A percentile compares a stretch with the other conserved stretches of the same genome.
Conservation (phyloP, 2,113 vertebrate species). For the Mustelus asterias region DNA sequence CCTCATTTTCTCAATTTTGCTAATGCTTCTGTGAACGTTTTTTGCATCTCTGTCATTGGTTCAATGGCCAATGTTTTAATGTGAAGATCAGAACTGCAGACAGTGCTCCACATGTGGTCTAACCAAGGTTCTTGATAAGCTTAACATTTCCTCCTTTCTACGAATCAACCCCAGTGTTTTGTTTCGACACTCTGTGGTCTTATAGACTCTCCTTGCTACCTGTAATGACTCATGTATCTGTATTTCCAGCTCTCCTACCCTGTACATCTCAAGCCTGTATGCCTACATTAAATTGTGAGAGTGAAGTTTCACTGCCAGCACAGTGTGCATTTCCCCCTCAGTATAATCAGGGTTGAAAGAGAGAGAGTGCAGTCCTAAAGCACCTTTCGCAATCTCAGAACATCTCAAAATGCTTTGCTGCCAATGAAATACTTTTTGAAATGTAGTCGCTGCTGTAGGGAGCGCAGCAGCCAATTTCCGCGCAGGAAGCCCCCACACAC, state of each 20-base stretch:
- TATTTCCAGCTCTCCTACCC: too few relatives aligned
- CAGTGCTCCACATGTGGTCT: background rate
- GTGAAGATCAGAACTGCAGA: too few relatives aligned
- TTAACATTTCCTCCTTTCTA: background rate
- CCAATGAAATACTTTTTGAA: background rate
- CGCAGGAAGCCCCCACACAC: too few relatives aligned
- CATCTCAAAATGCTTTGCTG: background rate
- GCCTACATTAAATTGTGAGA: background rate
- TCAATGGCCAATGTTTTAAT: background rate
- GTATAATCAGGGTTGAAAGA: background rate
- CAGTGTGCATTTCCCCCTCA: background rate
- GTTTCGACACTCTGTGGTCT: background rate
- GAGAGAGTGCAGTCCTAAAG: background rate
- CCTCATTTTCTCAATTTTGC: background rate
- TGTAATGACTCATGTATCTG: background rate
- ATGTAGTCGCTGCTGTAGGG: background rate
- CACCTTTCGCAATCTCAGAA: background rate
- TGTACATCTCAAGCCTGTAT: background rate
- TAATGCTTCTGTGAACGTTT: background rate
- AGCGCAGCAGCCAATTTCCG: background rate
- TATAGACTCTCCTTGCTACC: background rate
- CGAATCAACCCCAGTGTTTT: background rate
- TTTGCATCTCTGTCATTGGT: background rate
- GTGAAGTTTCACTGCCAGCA: background rate
- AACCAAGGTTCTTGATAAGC: background rate